Evolutionary conservation across 2,888 invertebrate species (phyloP), one percentile per base, ranked within the genome.

Genomic region (Mechanitis mazaeus): DNA sequence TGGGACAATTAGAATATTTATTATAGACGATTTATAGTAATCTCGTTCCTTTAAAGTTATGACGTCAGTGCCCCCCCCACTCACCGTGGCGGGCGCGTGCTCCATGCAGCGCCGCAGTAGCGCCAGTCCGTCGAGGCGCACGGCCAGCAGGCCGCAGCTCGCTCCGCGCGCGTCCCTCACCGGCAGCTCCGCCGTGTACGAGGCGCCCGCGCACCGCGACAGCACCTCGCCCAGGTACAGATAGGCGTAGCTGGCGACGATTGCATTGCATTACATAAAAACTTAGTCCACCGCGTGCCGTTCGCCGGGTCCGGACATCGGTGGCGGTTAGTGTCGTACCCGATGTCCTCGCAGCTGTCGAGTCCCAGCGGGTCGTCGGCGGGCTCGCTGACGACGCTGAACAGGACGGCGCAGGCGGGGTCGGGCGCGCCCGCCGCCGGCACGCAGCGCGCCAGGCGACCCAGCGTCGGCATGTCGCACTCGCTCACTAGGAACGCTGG

Each of bases 331-430:
- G 4, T 9, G 31, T 31, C 72, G 70, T 45, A 84, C 84, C 84
- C 84, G 31, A 84, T 74, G 65, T 84, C 83, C 58, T 77, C 79
- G 60, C 84, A 84, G 63, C 65, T 74, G 60, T 78, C 75, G 12
- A 84, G 62, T 0, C 82, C 80, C 0, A 84, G 74, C 0, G 83
- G 83, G 50, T 84, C 84, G 33, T 84, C 83, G 0, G 75, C 71
- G 2, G 84, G 84, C 54, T 84, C 84, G 65, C 83, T 83, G 72
- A 84, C 73, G n/a, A 84, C 78, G 20, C 75, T 72, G 72, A 84
- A 84, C 4, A 80, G 68, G 58, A 83, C 67, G 67, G 81, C 81
- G 66, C 84, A 75, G 1, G 66, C 71, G 2, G 72, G 66, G 56
- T 72, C 65, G 20, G 63, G 68, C 3, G 60, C 63, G 61, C 64